These are phyloP conservation scores for Rhimphoctona megacephalus DNA, from an alignment of 2,888 invertebrate genomes.

Conservation along the genomic window DNA sequence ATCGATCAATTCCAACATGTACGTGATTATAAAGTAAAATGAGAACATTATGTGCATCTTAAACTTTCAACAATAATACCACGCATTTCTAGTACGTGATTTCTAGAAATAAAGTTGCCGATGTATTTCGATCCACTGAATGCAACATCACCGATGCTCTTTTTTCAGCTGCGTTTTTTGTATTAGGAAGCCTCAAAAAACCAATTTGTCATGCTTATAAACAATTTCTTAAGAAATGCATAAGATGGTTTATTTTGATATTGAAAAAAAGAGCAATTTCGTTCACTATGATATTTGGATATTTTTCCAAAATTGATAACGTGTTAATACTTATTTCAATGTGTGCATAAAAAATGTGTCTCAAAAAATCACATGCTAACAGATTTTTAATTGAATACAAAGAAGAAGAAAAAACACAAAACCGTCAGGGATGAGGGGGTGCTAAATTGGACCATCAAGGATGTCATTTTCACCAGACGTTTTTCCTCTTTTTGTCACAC, in stretches of 20 bases:
- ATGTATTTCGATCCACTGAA: neutral
- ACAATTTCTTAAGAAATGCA: no score
- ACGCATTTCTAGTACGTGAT: neutral
- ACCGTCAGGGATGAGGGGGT: rapidly evolving
- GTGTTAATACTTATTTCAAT: no score
- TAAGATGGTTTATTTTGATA: no score
- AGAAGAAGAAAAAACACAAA: neutral
- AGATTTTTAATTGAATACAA: neutral
- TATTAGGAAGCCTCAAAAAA: no score
- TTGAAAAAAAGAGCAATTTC: no score
- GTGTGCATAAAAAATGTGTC: no score
- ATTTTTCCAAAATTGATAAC: no score
- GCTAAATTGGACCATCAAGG: neutral
- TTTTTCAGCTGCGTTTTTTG: no score
- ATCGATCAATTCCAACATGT: constrained; percentile 54
- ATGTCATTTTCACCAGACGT: neutral
- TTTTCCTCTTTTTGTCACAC: neutral
- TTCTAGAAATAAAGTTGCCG: neutral
- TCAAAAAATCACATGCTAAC: neutral
- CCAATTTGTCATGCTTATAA: no score
- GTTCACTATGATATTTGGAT: no score
- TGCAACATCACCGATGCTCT: neutral
- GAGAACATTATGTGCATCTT: neutral
- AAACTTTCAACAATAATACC: neutral
- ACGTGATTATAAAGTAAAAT: constrained; percentile 9